Percentiles rank a stretch among this genome's conserved stretches.
Conservation (phyloP, 2,113 vertebrate genomes). For the Hassar affinis region DNA sequence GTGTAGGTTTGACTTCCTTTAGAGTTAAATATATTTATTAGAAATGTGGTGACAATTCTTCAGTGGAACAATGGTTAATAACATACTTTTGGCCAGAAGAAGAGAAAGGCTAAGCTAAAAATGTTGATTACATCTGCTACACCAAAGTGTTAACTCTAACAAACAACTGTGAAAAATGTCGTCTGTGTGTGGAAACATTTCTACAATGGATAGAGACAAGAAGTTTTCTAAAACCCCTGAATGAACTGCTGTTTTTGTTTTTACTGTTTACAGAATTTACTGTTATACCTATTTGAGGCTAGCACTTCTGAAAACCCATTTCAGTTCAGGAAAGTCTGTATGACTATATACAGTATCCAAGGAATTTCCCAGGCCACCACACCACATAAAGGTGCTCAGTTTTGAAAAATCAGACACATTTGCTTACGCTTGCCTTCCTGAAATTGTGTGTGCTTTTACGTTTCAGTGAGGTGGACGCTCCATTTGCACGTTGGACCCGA, state of each 20-base stretch:
- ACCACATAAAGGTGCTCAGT: not conserved
- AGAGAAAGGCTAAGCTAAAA: not conserved
- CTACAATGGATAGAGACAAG: not conserved
- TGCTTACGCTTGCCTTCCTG: not conserved
- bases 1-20: not conserved
- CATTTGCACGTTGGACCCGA: slow-evolving; percentile 94
- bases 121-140: not conserved
- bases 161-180: not conserved
- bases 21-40: not conserved
- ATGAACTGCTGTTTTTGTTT: not conserved
- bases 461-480: slow-evolving; percentile 88
- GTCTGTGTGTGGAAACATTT: not conserved
- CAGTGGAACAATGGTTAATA: not conserved
- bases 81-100: not conserved
- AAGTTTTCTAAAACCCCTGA: not conserved
- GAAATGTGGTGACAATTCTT: not conserved
- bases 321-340: not conserved
- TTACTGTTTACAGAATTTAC: not conserved
- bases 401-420: not conserved
- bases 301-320: not conserved
- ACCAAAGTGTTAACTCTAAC: not conserved
- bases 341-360: not conserved
- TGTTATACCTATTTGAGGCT: not conserved
- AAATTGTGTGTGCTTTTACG: slow-evolving; percentile 25
- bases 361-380: not conserved